These are phyloP conservation scores for Sipha flava DNA, from an alignment of 1,140 invertebrate genomes.

Conservation along the genomic window DNA sequence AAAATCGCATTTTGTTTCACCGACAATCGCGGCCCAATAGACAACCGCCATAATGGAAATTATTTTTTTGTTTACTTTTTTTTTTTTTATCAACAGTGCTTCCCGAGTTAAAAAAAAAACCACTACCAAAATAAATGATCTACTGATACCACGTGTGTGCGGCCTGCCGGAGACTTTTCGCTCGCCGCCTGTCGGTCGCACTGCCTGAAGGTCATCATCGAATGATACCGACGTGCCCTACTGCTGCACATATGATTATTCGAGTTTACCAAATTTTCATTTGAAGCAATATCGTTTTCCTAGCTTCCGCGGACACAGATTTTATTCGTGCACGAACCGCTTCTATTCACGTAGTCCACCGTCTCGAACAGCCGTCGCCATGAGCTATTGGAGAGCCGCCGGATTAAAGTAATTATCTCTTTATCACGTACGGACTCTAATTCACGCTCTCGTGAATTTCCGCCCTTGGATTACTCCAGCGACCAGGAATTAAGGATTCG, in stretches of 20 bases:
- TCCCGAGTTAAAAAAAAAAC: not conserved
- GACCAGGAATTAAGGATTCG: too few relatives aligned
- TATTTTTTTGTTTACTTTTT: not conserved
- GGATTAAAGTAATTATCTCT: constrained; percentile 36
- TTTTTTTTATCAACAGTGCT: constrained; percentile 20
- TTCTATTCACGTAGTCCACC: too few relatives aligned
- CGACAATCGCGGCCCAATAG: not conserved
- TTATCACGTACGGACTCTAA: not conserved
- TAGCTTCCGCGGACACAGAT: too few relatives aligned
- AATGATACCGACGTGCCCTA: not conserved
- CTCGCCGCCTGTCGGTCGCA: not conserved
- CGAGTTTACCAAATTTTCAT: too few relatives aligned
- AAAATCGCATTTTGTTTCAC: constrained; percentile 5
- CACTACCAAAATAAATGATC: too few relatives aligned
- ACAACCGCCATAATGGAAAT: constrained; percentile 25
- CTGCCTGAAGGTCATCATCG: not conserved
- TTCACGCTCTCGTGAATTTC: too few relatives aligned
- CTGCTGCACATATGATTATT: too few relatives aligned
- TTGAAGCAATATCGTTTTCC: too few relatives aligned
- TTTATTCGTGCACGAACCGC: too few relatives aligned
- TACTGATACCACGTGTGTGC: not conserved
- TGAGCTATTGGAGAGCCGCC: constrained; percentile 39
- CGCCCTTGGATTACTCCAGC: too few relatives aligned
- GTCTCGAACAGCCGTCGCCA: not conserved
- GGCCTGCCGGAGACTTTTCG: not conserved